Evolutionary conservation across 2,888 invertebrate species (phyloP).

Genomic region (Cosmorhoe ocellata): DNA sequence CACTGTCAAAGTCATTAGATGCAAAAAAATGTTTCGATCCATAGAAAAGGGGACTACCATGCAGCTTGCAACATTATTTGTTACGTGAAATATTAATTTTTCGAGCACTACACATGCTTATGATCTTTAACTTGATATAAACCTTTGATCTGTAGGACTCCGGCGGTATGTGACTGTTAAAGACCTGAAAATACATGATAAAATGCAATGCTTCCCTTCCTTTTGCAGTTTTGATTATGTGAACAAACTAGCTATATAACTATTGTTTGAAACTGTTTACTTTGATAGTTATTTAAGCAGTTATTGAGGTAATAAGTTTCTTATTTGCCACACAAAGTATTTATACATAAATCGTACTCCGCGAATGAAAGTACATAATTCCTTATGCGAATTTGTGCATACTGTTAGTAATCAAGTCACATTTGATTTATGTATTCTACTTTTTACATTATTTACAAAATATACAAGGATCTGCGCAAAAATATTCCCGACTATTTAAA

Average conservation of each 20-base stretch:
- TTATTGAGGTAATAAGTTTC: no score
- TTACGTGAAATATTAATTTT: conserved; percentile 46
- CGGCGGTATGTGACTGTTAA: conserved; percentile 97
- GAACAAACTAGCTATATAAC: not conserved
- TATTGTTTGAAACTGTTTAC: not conserved
- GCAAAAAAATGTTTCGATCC: conserved; percentile 22
- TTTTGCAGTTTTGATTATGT: conserved; percentile 33
- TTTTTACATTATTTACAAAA: conserved; percentile 11
- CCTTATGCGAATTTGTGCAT: not conserved
- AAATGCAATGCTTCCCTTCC: conserved; percentile 71
- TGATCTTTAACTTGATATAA: conserved; percentile 84
- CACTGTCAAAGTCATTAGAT: conserved; percentile 7
- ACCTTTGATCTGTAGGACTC: conserved; percentile 96
- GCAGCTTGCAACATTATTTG: conserved; percentile 56
- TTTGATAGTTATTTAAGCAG: no score
- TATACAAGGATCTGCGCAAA: conserved; percentile 7
- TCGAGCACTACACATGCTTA: conserved; percentile 77
- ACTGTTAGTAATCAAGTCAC: conserved; percentile 5
- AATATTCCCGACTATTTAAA: not conserved
- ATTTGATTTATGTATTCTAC: conserved; percentile 5
- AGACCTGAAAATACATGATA: conserved; percentile 89
- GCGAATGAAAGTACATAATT: not conserved
- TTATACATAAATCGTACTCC: no score
- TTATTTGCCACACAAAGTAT: no score
- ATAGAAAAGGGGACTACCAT: conserved; percentile 51